These are phyloP conservation scores for Nemotelus nigrinus DNA, from an alignment of 2,888 invertebrate species.

Conservation along the genomic window DNA sequence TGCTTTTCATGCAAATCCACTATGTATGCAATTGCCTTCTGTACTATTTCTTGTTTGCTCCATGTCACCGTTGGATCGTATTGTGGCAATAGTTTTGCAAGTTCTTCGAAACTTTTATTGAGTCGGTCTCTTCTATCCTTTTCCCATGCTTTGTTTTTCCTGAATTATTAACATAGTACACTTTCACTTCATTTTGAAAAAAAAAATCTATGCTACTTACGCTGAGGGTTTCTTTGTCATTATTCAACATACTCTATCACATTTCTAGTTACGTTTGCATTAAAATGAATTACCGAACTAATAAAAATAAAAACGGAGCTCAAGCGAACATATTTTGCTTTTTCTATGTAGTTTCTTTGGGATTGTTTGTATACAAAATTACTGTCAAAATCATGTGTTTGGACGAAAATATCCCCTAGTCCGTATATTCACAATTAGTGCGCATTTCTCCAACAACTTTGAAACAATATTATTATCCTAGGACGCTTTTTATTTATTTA, in stretches of 20 bases:
- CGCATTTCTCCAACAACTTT: no score
- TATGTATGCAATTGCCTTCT: conserved; percentile 62
- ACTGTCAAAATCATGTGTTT: conserved; percentile 26
- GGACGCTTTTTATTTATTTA: no score
- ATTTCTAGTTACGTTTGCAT: background rate
- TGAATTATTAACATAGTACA: conserved; percentile 26
- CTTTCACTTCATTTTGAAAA: background rate
- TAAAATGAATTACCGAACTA: background rate
- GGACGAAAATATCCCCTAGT: no score
- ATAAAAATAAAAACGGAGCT: background rate
- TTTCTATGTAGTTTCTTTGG: background rate
- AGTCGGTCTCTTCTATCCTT: conserved; percentile 70
- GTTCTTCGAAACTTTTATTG: conserved; percentile 62
- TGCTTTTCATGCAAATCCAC: conserved; percentile 62
- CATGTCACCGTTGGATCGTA: conserved; percentile 62
- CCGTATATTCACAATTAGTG: no score
- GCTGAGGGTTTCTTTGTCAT: conserved; percentile 54
- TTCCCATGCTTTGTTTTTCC: conserved; percentile 68
- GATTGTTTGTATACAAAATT: conserved; percentile 19
- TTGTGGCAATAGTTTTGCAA: conserved; percentile 60
- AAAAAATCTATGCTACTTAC: conserved; percentile 38
- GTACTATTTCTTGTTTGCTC: conserved; percentile 64
- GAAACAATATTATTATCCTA: no score
- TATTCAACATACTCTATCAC: conserved; percentile 37
- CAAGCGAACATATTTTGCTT: background rate